Base-by-base conservation (phyloP, 2,797 vertebrate genomes). In the Sebastes diploproa region DNA sequence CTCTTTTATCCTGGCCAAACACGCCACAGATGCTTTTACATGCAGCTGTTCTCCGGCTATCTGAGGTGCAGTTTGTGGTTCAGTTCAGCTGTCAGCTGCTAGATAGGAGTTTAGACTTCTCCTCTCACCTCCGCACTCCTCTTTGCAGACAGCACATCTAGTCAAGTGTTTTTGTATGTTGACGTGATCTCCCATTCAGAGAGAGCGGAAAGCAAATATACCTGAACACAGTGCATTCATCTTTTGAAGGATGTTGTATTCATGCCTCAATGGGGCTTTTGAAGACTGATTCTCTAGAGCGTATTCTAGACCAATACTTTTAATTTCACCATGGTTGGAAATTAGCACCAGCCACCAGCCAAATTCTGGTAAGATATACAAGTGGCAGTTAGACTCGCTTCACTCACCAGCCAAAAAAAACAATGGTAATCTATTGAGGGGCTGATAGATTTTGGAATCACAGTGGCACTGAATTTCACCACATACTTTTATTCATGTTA, bases 151-250 rank as follows among this genome's bases (percentile, higher is more conserved):
- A 23, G 50, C 23, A 73, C 67, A 80, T 69, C 16, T 52, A 76
- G 72, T 78, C 74, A 75, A 68, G 55, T 42, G 69, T 16, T 76
- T 66, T 68, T 56, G 16, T 46, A 16, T 42, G 63, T 60, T 61
- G 70, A 63, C 2, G 4, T 5, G 3, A 16, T 46, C 32, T 34
- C 13, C 11, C 25, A 60, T 52, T 72, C 13, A 78, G 20, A 72
- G n/a, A 10, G 61, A 27, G 29, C 29, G 9, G 10, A 77, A 14
- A 7, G 18, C 25, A 50, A 74, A 74, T 2, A 11, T 14, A 60
- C 8, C 42, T 67, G 54, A 68, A 18, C 18, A n/a, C n/a, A 20
- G 29, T 58, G 18, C 34, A 59, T 23, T 67, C 29, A 72, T 68
- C 29, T 30, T 67, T 25, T 62, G 34, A 80, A 27, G 13, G 30